Evolutionary conservation across 2,797 vertebrate genomes (phyloP).

Genomic region (Naso thynnoides): DNA sequence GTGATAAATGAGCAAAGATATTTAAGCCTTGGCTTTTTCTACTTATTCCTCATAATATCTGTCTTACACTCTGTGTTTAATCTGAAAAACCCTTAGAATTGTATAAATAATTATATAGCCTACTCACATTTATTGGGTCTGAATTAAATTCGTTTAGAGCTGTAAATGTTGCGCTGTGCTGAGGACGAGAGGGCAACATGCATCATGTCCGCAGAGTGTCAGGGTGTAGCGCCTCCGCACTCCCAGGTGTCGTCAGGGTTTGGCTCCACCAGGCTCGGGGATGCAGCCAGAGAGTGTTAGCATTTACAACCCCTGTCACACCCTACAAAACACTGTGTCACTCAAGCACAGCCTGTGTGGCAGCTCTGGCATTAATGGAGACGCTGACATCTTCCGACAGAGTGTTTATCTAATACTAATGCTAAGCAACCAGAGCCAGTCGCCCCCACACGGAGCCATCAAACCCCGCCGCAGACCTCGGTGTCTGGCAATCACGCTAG

Average conservation of each 20-base stretch:
- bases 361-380: constrained; percentile 85
- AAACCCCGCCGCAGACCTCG: constrained; percentile 67
- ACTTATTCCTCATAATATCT: constrained; percentile 43
- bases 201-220: constrained; percentile 65
- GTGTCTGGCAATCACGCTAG: constrained; percentile 65
- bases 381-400: constrained; percentile 85
- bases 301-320: constrained; percentile 84
- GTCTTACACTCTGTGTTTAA: constrained; percentile 36
- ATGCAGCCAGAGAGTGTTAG: constrained; percentile 80
- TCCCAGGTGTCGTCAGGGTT: constrained; percentile 75
- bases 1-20: constrained; percentile 72
- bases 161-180: constrained; percentile 32
- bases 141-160: constrained; percentile 5
- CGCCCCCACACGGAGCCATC: constrained; percentile 74
- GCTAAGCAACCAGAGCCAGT: constrained; percentile 79
- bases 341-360: constrained; percentile 81
- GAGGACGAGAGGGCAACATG: constrained; percentile 54
- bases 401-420: constrained; percentile 85
- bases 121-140: constrained; percentile 3
- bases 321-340: constrained; percentile 83
- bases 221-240: constrained; percentile 58
- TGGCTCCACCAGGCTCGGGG: constrained; percentile 69
- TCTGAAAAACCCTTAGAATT: no score
- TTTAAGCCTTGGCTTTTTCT: constrained; percentile 52
- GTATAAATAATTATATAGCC: constrained; percentile 16